phyloP scores from a whole-genome alignment of 2,113 vertebrate species.

The Butorides virescens region DNA sequence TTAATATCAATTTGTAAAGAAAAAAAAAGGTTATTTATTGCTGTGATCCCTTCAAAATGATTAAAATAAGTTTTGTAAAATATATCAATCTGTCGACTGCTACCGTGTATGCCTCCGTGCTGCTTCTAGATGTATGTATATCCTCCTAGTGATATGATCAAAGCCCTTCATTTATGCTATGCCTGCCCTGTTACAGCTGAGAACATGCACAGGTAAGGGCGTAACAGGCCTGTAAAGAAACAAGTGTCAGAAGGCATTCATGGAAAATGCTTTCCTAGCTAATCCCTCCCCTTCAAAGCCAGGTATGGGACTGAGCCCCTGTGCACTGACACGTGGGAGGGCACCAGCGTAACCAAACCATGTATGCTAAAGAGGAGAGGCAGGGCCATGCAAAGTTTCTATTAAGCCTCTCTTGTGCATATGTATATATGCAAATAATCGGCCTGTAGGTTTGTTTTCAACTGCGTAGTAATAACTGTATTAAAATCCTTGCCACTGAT shows the following conservation, averaged over 20 bases:
- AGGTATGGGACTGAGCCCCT: background rate
- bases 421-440: background rate
- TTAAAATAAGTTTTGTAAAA: background rate
- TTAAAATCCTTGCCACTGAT: background rate
- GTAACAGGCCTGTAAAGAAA: background rate
- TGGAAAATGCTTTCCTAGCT: background rate
- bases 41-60: background rate
- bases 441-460: background rate
- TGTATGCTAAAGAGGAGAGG: background rate
- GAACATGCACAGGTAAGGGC: background rate
- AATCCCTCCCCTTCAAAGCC: background rate
- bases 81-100: background rate
- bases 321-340: background rate
- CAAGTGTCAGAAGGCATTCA: background rate
- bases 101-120: background rate
- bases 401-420: background rate
- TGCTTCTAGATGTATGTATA: background rate
- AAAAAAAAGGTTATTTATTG: background rate
- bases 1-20: slow-evolving; percentile 16
- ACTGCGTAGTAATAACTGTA: background rate
- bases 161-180: background rate
- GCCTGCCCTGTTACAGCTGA: background rate
- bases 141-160: background rate
- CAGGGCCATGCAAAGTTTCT: background rate
- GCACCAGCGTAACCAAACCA: background rate